Conservation (phyloP, 2,113 vertebrate genomes). For the Smithornis capensis region DNA sequence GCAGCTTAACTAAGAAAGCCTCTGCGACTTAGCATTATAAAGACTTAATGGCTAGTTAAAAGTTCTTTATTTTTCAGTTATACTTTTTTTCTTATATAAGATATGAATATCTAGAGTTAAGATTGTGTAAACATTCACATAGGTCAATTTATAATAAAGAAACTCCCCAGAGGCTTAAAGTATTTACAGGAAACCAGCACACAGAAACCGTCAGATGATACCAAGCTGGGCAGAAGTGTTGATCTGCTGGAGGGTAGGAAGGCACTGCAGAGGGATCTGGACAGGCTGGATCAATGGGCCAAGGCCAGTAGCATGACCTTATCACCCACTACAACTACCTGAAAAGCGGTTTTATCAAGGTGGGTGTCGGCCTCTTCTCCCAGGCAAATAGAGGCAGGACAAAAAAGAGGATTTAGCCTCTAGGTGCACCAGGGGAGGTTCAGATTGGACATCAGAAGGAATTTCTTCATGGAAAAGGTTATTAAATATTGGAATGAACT, state of each 20-base stretch:
- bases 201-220: not conserved
- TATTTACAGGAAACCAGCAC: not conserved
- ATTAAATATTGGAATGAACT: not conserved
- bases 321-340: not conserved
- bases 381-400: not conserved
- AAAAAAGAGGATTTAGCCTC: not conserved
- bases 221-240: not conserved
- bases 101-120: not conserved
- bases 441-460: not conserved
- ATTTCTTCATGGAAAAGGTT: not conserved
- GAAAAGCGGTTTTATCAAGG: rapidly evolving
- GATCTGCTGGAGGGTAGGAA: not conserved
- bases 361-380: rapidly evolving
- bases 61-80: not conserved
- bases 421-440: not conserved
- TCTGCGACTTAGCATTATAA: not conserved
- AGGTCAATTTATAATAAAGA: not conserved
- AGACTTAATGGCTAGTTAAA: not conserved
- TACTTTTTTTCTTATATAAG: not conserved
- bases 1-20: not conserved
- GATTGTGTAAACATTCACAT: not conserved
- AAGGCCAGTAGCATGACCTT: not conserved
- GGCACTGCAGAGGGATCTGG: not conserved
- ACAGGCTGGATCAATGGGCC: not conserved
- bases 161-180: not conserved